phyloP scores from a whole-genome alignment of 2,113 vertebrate species.

The Chaenogobius annularis region DNA sequence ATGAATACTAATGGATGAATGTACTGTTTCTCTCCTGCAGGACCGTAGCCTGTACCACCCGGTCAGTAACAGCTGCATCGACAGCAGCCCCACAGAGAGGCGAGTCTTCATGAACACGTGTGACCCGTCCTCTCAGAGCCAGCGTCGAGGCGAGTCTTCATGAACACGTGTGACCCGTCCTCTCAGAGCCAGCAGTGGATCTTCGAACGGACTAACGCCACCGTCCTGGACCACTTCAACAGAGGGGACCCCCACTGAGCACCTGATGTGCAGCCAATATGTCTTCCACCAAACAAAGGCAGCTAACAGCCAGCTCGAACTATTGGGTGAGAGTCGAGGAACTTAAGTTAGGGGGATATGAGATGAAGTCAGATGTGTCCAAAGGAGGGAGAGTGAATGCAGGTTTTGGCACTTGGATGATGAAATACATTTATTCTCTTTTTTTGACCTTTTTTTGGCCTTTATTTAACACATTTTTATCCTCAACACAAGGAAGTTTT shows the following conservation, averaged over 20 bases:
- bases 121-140: constrained; percentile 44
- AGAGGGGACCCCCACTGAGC: constrained; percentile 25
- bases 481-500: too few species aligned
- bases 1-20: background rate
- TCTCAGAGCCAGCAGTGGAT: constrained; percentile 63
- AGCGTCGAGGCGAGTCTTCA: constrained; percentile 65
- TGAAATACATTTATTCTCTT: too few species aligned
- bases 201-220: constrained; percentile 68
- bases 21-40: constrained; percentile 26
- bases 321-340: constrained; percentile 33
- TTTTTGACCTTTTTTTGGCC: too few species aligned
- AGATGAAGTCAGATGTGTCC: too few species aligned
- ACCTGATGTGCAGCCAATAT: background rate
- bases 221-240: constrained; percentile 69
- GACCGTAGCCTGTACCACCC: constrained; percentile 68
- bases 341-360: background rate
- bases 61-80: constrained; percentile 68
- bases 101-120: constrained; percentile 68
- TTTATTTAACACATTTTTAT: too few species aligned
- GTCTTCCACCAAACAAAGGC: constrained; percentile 25
- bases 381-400: too few species aligned
- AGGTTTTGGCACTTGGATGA: too few species aligned
- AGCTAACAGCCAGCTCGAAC: constrained; percentile 4
- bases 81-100: constrained; percentile 53
- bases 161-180: constrained; percentile 58